Evolutionary conservation across 2,888 invertebrate species (phyloP), one percentile per base, ranked within the genome.

Genomic region (Lymantria dispar): DNA sequence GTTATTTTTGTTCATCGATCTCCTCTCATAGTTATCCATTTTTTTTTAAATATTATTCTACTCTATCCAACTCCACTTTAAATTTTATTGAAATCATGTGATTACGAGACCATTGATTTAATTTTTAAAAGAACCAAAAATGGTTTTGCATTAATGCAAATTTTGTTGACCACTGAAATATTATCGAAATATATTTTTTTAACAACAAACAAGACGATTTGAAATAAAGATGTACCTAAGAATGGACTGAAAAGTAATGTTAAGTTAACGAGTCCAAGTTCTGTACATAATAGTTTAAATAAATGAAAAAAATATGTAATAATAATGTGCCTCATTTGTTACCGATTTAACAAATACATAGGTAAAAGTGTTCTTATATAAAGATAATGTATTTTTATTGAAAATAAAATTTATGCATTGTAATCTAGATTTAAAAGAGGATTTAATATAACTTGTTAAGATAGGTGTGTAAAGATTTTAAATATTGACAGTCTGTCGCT

Each of bases 361-460:
- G 77, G 78, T 80, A 75, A 79, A 64, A 83, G 86, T 89, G 87
- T 87, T 87, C 85, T 88, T 86, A 87, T 85, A 86, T 80, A 80
- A 77, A 76, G 80, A 89, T 78, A 88, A 85, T 87, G 87, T 89
- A 87, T 89, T 89, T 88, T 86, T 82, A 80, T 84, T 80, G 72
- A 76, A 68, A 82, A 82, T 78, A 79, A 85, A 84, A 80, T 82
- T 83, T 88, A 88, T 84, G 85, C 87, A 82, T 83, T 85, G 87
- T 89, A 87, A 84, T 79, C 81, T 87, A 89, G 87, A 71, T 83
- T 68, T 86, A 86, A 87, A 85, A 90, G 86, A 87, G 76, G 77
- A 77, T 80, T 68, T 89, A 90, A 89, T 89, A 89, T 90, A 88
- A 89, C 85, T 86, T 88, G 89, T 90, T 90, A 88, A 89, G 87